phyloP scores from a whole-genome alignment of 2,113 vertebrate species.

The Oenanthe oenanthe region DNA sequence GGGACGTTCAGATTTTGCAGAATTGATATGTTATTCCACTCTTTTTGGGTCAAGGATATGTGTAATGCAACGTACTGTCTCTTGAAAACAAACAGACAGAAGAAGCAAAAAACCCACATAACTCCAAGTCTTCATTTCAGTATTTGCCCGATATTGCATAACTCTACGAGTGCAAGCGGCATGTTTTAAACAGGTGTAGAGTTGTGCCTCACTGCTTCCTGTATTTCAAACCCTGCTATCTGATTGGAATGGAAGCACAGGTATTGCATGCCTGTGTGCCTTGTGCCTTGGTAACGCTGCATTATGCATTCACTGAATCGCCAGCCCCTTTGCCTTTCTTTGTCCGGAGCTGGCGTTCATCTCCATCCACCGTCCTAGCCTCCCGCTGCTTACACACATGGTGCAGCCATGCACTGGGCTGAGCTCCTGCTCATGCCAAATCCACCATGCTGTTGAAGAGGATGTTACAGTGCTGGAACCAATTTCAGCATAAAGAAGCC shows the following conservation, averaged over 20 bases:
- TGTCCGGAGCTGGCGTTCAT: not conserved
- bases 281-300: not conserved
- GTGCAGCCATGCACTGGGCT: not conserved
- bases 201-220: slow-evolving; percentile 31
- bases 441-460: not conserved
- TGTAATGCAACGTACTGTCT: not conserved
- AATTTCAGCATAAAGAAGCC: slow-evolving; percentile 9
- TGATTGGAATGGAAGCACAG: slow-evolving; percentile 18
- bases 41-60: not conserved
- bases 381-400: not conserved
- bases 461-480: slow-evolving; percentile 30
- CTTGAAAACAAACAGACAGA: not conserved
- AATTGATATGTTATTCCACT: not conserved
- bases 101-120: rapidly evolving
- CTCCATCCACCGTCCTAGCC: not conserved
- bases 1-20: not conserved
- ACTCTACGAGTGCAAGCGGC: not conserved
- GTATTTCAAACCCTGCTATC: slow-evolving; percentile 30
- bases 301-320: not conserved
- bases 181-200: slow-evolving; percentile 26
- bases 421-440: not conserved
- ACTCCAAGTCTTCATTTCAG: not conserved
- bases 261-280: not conserved
- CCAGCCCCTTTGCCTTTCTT: not conserved
- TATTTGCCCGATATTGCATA: not conserved